A percentile compares a stretch with the other conserved stretches of the same genome.
Conservation (phyloP, 2,797 vertebrate species). For the Gambelia wislizenii region DNA sequence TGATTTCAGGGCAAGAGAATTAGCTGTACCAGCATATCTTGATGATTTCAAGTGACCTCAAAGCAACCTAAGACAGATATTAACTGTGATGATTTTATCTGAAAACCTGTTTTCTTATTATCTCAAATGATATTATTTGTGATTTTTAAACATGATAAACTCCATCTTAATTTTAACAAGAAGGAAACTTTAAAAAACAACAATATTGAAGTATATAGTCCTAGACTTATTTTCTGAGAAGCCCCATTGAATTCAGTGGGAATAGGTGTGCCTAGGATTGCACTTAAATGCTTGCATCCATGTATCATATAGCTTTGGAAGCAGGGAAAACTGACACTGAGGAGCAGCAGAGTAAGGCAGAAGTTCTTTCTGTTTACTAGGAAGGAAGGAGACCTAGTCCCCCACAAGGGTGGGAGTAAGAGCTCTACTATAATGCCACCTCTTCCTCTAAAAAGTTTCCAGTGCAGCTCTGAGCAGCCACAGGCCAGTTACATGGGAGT, state of each 20-base stretch:
- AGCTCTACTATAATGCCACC: not conserved
- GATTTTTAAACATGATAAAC: not conserved
- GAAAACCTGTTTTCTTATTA: not conserved
- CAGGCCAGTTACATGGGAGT: not conserved
- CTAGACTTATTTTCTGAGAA: not conserved
- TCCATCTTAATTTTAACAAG: not conserved
- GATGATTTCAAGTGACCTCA: not conserved
- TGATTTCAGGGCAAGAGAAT: not conserved
- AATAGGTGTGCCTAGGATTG: not conserved
- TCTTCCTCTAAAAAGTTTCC: not conserved
- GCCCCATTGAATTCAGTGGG: not conserved
- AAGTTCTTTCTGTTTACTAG: not conserved
- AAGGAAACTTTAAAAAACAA: too few relatives aligned
- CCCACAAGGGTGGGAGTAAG: not conserved
- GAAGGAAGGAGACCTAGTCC: not conserved
- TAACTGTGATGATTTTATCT: not conserved
- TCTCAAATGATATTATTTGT: not conserved
- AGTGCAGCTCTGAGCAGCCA: not conserved
- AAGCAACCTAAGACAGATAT: not conserved
- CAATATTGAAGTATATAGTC: not conserved
- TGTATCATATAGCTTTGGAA: not conserved
- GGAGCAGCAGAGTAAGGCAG: not conserved
- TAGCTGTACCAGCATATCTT: not conserved
- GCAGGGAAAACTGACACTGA: not conserved
- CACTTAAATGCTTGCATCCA: not conserved